Percentiles rank a stretch among this genome's conserved stretches.
Evolutionary conservation across 2,797 vertebrate species (phyloP).

Genomic region (Gobio occitaniae): DNA sequence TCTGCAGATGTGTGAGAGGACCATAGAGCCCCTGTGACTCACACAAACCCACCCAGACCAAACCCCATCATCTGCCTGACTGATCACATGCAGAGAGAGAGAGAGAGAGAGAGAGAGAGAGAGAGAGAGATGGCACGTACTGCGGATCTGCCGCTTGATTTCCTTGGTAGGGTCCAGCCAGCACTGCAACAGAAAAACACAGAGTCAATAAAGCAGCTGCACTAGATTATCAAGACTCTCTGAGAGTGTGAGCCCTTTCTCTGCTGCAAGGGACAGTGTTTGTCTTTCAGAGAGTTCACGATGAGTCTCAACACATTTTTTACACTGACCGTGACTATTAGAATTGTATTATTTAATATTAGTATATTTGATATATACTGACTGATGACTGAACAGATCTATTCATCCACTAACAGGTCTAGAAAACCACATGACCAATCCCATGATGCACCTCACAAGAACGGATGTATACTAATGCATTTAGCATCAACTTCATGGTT

Average conservation of each 20-base stretch:
- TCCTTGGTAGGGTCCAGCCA: slow-evolving; percentile 95
- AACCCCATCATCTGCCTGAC: background rate
- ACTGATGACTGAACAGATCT: background rate
- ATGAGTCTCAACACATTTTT: background rate
- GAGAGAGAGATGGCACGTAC: slow-evolving; percentile 81
- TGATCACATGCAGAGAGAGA: background rate
- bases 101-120: slow-evolving; percentile 17
- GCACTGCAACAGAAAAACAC: slow-evolving; percentile 76
- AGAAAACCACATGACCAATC: slow-evolving; percentile 10
- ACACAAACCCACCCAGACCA: slow-evolving; percentile 6
- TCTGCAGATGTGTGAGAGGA: slow-evolving; percentile 1
- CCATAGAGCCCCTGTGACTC: background rate
- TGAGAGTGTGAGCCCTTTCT: background rate
- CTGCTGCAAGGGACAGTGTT: background rate
- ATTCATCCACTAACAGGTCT: background rate
- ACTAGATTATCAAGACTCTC: background rate
- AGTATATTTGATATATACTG: background rate
- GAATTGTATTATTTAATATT: background rate
- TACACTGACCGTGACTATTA: background rate
- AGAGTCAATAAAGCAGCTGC: background rate
- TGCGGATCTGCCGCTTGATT: slow-evolving; percentile 93
- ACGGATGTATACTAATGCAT: background rate
- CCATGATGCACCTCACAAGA: slow-evolving; percentile 6
- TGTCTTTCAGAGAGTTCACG: background rate
- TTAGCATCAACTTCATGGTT: background rate